Conservation (phyloP, 2,888 invertebrate genomes). For the Torymus tubicola region DNA sequence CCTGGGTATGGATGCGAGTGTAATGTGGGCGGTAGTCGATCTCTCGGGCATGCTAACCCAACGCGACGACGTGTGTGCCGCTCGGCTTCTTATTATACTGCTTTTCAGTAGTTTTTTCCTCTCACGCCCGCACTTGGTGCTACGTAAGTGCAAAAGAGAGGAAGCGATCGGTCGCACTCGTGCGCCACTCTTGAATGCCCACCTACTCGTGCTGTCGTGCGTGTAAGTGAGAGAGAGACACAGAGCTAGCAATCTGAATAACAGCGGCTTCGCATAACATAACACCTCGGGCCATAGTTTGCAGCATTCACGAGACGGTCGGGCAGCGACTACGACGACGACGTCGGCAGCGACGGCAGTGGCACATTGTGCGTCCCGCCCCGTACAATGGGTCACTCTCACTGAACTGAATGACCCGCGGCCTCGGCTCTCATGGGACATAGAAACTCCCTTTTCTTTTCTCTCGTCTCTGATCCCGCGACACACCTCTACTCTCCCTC, state of each 20-base stretch:
- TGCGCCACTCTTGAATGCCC: constrained; percentile 5
- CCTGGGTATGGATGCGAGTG: neutral
- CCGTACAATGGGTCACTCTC: constrained; percentile 47
- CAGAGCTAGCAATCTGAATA: constrained; percentile 25
- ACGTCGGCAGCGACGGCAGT: too few species aligned
- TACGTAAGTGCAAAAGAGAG: neutral
- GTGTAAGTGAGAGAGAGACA: too few species aligned
- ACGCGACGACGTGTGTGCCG: neutral
- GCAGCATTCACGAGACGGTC: constrained; percentile 12
- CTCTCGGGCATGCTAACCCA: neutral
- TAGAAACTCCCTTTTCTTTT: constrained; percentile 36
- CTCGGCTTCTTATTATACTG: constrained; percentile 3
- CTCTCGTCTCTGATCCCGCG: neutral
- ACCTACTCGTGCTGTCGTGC: neutral
- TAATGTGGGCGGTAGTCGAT: constrained; percentile 12
- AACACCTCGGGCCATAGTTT: constrained; percentile 34
- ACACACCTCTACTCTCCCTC: neutral
- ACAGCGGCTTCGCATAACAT: constrained; percentile 2
- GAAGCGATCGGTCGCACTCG: neutral
- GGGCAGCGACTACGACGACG: too few species aligned
- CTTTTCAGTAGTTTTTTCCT: constrained; percentile 16
- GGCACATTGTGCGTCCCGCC: constrained; percentile 34
- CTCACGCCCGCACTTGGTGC: neutral
- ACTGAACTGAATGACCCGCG: constrained; percentile 38
- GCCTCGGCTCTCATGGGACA: constrained; percentile 29